Base-by-base conservation (phyloP, 2,797 vertebrate genomes). In the Margarornis squamiger region DNA sequence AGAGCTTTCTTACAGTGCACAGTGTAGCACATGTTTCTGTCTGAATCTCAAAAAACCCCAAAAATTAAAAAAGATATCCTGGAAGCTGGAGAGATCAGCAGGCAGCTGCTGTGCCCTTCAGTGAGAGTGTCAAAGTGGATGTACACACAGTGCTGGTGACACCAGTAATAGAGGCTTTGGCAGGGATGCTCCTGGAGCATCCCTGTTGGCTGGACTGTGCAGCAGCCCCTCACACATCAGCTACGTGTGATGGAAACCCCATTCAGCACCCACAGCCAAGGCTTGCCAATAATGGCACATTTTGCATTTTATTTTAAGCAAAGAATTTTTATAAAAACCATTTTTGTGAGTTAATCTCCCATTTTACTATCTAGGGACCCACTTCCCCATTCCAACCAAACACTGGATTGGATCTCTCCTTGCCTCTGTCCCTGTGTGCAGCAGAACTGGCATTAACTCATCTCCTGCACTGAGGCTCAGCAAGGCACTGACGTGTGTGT, bases 221-320 rank as follows among this genome's bases (percentile, higher is more conserved):
- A 27, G 70, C 39, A 41, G 57, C 68, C n/a, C 22, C 6, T 52
- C 2, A 2, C 49, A 9, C 51, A 21, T 18, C 29, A 26, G 34
- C 58, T 49, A n/a, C 13, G 23, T 0, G 2, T 1, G 13, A 27
- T 14, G 36, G 81, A 59, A 43, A 30, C 10, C 34, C 38, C 1
- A 1, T 11, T 36, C 41, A 15, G 58, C 14, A 66, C 67, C 68
- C 22, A 12, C 57, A 39, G 36, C 30, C 38, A 9, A 63, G 51
- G 5, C 27, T 43, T 34, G 34, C 23, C 51, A n/a, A 26, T 26
- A 18, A 20, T 4, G 20, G 48, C 21, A 52, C 32, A 5, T 43
- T 63, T 67, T 36, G 20, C 11, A 4, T 48, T 57, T 84, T 46
- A n/a, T 84, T 80, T 81, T 52, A 73, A 72, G 41, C 9, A 5